Conservation (phyloP, 2,113 vertebrate genomes). For the Mirza zaza region DNA sequence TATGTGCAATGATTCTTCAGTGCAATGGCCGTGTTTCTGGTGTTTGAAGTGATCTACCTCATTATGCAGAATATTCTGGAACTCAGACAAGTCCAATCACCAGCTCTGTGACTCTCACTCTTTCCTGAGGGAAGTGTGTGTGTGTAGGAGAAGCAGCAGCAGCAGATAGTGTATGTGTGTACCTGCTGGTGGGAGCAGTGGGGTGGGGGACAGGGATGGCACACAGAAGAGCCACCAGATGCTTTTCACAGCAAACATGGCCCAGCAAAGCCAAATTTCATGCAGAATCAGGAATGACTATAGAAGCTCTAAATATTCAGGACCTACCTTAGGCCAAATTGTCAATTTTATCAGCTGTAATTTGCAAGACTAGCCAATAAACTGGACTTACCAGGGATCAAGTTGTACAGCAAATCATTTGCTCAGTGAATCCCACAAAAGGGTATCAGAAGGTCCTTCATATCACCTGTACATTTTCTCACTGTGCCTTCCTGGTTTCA, state of each 20-base stretch:
- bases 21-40: background rate
- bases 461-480: background rate
- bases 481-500: background rate
- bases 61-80: background rate
- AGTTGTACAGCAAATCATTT: background rate
- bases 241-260: background rate
- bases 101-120: background rate
- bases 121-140: background rate
- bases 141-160: background rate
- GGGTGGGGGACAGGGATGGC: accelerated
- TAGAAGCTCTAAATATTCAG: background rate
- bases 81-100: background rate
- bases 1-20: background rate
- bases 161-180: background rate
- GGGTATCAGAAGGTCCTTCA: background rate
- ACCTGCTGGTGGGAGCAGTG: too few relatives aligned
- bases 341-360: background rate
- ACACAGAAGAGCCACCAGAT: background rate
- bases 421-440: background rate
- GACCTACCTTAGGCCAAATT: background rate
- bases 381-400: background rate
- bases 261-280: background rate
- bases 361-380: background rate
- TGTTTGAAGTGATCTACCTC: background rate
- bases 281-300: background rate